Percentiles rank a stretch among this genome's conserved stretches.
phyloP scores from a whole-genome alignment of 2,797 vertebrate species.

The Melanogrammus aeglefinus region DNA sequence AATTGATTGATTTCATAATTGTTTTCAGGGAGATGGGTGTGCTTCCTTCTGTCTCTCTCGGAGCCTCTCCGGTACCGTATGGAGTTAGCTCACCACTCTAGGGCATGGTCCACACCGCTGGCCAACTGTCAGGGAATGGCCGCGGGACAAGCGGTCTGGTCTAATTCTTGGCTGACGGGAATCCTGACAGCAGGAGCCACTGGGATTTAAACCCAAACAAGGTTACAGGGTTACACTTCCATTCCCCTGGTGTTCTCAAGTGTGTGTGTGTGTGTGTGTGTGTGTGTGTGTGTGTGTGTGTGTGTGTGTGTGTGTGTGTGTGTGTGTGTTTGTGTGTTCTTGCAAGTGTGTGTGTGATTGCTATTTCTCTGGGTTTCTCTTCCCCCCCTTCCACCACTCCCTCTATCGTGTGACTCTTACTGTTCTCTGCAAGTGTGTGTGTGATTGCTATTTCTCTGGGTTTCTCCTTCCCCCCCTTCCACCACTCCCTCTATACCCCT shows the following conservation, averaged over 20 bases:
- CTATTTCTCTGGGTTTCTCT: too few species aligned
- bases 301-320: too few species aligned
- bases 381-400: too few species aligned
- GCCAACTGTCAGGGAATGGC: slow-evolving; percentile 65
- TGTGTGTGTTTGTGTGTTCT: too few species aligned
- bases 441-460: too few species aligned
- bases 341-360: too few species aligned
- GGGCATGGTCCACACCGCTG: slow-evolving; percentile 69
- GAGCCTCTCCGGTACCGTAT: slow-evolving; percentile 64
- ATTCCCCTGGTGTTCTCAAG: background rate
- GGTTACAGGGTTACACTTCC: background rate
- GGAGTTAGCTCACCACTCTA: slow-evolving; percentile 64
- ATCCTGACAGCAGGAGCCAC: slow-evolving; percentile 66
- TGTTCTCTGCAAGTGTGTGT: too few species aligned
- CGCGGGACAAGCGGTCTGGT: slow-evolving; percentile 48
- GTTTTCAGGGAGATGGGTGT: slow-evolving; percentile 55
- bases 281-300: too few species aligned
- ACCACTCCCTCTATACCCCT: too few species aligned
- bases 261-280: background rate
- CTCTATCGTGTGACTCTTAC: too few species aligned
- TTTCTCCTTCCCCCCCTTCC: too few species aligned
- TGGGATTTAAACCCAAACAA: slow-evolving; percentile 43
- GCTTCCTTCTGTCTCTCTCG: slow-evolving; percentile 66
- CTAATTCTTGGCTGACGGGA: slow-evolving; percentile 72
- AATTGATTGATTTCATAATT: slow-evolving; percentile 61